A percentile compares a stretch with the other conserved stretches of the same genome.
phyloP scores from a whole-genome alignment of 2,113 vertebrate genomes.

The Gavia stellata region DNA sequence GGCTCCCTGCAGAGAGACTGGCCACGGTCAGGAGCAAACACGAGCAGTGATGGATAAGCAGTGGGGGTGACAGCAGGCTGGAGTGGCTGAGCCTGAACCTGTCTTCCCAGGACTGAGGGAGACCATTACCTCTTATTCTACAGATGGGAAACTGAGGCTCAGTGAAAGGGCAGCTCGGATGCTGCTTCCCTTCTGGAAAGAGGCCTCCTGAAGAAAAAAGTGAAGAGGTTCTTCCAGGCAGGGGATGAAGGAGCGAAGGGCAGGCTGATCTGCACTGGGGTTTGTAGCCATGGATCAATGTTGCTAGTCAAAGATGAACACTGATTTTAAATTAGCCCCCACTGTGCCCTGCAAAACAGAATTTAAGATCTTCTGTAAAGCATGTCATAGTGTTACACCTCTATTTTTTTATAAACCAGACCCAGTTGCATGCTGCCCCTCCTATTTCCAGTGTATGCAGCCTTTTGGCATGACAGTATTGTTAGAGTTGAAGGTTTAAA shows the following conservation, averaged over 20 bases:
- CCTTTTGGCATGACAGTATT: background rate
- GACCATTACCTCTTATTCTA: background rate
- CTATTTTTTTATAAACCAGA: background rate
- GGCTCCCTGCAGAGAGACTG: background rate
- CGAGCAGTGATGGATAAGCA: fast-evolving
- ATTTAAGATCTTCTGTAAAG: background rate
- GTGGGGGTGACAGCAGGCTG: background rate
- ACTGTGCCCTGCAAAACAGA: background rate
- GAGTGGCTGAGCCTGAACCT: background rate
- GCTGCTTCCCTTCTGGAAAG: background rate
- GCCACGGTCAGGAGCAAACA: background rate
- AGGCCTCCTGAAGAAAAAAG: background rate
- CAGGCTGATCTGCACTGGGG: background rate
- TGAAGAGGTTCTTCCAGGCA: background rate
- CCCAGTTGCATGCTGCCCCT: background rate
- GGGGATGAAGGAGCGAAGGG: background rate
- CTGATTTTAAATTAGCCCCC: background rate
- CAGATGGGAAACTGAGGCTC: background rate
- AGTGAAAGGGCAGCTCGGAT: background rate
- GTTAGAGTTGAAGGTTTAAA: background rate
- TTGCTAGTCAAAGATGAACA: background rate
- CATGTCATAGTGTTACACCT: background rate
- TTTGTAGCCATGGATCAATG: background rate
- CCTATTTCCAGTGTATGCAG: background rate
- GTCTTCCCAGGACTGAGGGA: background rate